Base-by-base conservation (phyloP, 1,140 invertebrate species). In the Campoletis sonorensis region DNA sequence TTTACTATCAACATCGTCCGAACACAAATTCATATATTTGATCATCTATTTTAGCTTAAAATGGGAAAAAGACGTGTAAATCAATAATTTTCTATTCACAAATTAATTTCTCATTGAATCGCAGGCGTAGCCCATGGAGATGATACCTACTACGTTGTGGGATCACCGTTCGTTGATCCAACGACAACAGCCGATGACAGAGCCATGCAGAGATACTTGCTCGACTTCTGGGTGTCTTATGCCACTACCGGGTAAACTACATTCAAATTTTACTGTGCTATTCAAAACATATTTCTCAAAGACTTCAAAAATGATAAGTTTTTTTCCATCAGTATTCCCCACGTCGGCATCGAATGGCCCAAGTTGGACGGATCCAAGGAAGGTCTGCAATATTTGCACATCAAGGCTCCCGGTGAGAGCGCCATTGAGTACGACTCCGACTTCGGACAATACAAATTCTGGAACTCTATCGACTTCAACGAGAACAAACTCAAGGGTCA, bases 101-200 rank as follows among this genome's bases (percentile, higher is more conserved):
- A 27, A 10, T 75, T 18, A 76, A 76, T 79, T 75, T 72, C 76
- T 37, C 70, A 49, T 27, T 13, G 0, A 70, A 37, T 81, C 86
- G 16, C 84, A 94, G 94, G 94, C 80, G 93, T 94, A 4, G 90
- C 91, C 75, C 94, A 94, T 83, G 92, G 90, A 4, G 94, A 94
- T 83, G 94, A 94, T 81, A 83, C 87, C 4, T 85, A 86, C n/a
- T 88, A 88, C 76, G 79, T 92, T 23, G 78, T 92, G 10, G 83
- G 88, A 30, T 83, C 87, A 5, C 78, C 84, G 13, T 88, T 87
- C 40, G 79, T 85, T 40, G 79, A 89, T 68, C 79, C 85, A 7
- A 86, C 85, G 10, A 87, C 83, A 7, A 87, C 84, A n/a, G 27
- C 85, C 8, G 85, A 88, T 7, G 93, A 94, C 80, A 82, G 86